Evolutionary conservation across 2,888 invertebrate genomes (phyloP).

Genomic region (Pristionchus mayeri): DNA sequence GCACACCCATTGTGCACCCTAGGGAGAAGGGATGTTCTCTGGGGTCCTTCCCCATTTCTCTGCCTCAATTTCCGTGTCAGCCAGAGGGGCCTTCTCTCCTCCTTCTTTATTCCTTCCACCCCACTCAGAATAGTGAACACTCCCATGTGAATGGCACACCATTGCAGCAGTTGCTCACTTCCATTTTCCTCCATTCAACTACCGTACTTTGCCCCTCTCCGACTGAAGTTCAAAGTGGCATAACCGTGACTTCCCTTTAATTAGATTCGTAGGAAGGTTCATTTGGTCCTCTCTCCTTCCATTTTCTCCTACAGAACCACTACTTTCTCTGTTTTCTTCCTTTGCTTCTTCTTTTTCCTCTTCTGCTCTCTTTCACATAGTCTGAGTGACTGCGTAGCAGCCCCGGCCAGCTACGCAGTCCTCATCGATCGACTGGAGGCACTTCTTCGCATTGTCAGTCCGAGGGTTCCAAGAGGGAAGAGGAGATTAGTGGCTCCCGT

Average conservation of each 20-base stretch:
- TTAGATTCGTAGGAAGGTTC: background rate
- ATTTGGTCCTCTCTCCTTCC: background rate
- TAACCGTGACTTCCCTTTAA: background rate
- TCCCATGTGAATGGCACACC: constrained; percentile 31
- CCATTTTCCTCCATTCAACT: background rate
- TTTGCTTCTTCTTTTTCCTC: background rate
- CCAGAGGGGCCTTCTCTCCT: background rate
- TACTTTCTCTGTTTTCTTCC: background rate
- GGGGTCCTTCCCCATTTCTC: background rate
- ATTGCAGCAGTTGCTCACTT: constrained; percentile 5
- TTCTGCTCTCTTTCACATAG: background rate
- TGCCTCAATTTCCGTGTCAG: constrained; percentile 22
- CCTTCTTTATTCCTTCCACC: background rate
- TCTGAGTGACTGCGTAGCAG: constrained; percentile 1
- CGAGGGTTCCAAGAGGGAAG: background rate
- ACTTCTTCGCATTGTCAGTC: background rate
- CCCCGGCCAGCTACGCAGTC: constrained; percentile 23
- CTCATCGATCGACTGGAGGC: constrained; percentile 6
- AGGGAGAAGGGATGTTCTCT: background rate
- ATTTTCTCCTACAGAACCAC: background rate
- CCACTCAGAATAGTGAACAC: background rate
- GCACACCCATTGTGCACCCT: background rate
- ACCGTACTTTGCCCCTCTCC: background rate
- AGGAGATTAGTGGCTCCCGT: background rate
- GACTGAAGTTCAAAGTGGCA: background rate